Evolutionary conservation across 1,140 invertebrate species (phyloP).

Genomic region (Antheraea mylitta): DNA sequence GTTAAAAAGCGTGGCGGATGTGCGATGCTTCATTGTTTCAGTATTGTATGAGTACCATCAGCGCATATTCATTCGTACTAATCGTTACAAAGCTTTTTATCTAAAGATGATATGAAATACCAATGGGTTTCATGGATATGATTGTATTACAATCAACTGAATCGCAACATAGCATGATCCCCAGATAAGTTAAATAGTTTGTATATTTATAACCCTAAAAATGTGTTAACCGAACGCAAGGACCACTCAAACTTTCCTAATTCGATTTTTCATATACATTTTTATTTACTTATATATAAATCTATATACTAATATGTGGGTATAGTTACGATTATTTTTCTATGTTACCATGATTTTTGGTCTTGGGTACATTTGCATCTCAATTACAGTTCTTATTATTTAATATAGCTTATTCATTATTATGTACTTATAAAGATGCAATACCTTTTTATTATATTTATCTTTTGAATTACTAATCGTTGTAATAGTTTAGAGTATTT

Average conservation of each 20-base stretch:
- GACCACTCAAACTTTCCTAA: conserved; percentile 87
- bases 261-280: conserved; percentile 55
- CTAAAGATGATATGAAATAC: conserved; percentile 35
- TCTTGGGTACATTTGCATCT: conserved; percentile 35
- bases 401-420: conserved; percentile 48
- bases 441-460: conserved; percentile 32
- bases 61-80: conserved; percentile 38
- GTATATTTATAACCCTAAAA: conserved; percentile 23
- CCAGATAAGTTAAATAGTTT: conserved; percentile 8
- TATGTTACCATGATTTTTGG: conserved; percentile 29
- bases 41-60: conserved; percentile 61
- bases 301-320: not conserved
- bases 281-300: conserved; percentile 22
- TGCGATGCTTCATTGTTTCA: conserved; percentile 53
- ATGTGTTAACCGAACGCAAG: conserved; percentile 76
- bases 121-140: not conserved
- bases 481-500: conserved; percentile 73
- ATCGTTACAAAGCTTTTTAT: conserved; percentile 39
- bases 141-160: not conserved
- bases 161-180: conserved; percentile 7
- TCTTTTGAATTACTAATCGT: conserved; percentile 66
- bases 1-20: conserved; percentile 37
- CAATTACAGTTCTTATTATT: conserved; percentile 31
- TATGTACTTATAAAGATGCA: conserved; percentile 43
- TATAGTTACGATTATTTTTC: conserved; percentile 17